These are phyloP conservation scores for Hymenochirus boettgeri DNA, from an alignment of 2,113 vertebrate species.

Conservation along the genomic window DNA sequence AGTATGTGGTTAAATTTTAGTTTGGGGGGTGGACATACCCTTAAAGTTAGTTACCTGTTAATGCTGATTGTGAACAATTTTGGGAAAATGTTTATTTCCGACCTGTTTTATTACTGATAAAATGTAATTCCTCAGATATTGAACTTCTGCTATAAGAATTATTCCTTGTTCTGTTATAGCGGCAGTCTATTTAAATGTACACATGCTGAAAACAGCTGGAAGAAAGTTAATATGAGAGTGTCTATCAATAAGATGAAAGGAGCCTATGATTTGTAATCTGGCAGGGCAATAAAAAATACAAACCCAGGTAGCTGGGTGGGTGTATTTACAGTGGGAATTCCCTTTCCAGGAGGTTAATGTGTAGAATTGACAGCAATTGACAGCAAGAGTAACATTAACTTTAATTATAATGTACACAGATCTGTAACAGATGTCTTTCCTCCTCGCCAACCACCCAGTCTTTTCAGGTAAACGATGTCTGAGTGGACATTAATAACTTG, in stretches of 20 bases:
- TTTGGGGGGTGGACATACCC: too few relatives aligned
- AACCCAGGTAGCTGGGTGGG: not conserved
- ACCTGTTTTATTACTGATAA: too few relatives aligned
- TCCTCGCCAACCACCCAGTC: too few relatives aligned
- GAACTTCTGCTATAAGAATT: too few relatives aligned
- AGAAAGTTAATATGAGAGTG: not conserved
- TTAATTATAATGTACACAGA: not conserved
- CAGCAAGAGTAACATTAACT: not conserved
- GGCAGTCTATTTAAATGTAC: not conserved
- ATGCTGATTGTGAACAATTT: too few relatives aligned
- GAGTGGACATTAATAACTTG: too few relatives aligned
- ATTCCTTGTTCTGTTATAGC: too few relatives aligned
- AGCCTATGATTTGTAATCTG: not conserved
- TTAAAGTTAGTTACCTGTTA: too few relatives aligned
- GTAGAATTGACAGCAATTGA: not conserved
- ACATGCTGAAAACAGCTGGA: not conserved
- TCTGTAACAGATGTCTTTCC: not conserved
- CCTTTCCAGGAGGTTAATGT: not conserved
- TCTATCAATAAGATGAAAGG: not conserved
- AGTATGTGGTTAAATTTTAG: too few relatives aligned
- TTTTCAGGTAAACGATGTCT: too few relatives aligned
- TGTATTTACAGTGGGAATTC: not conserved
- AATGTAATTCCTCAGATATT: too few relatives aligned
- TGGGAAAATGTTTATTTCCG: too few relatives aligned
- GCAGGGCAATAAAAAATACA: not conserved